Percentiles rank a stretch among this genome's conserved stretches.
phyloP scores from a whole-genome alignment of 2,797 vertebrate genomes.

The Cynopterus sphinx region DNA sequence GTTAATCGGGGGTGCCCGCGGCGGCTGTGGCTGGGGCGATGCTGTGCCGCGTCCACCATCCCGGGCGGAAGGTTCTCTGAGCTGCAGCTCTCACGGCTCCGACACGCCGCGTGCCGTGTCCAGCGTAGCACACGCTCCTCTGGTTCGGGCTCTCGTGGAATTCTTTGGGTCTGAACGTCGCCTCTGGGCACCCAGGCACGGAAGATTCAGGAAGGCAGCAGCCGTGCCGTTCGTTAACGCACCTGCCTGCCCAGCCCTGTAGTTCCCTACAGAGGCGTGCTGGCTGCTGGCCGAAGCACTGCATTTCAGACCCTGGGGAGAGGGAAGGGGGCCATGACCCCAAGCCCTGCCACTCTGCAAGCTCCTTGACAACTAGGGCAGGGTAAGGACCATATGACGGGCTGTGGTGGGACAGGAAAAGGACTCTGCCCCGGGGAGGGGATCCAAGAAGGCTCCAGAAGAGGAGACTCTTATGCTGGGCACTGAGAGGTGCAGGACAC shows the following conservation, averaged over 20 bases:
- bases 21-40: rapidly evolving
- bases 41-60: rapidly evolving
- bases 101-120: rapidly evolving
- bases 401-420: not conserved
- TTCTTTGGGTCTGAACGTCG: not conserved
- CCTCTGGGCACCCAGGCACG: not conserved
- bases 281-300: not conserved
- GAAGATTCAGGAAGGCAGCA: not conserved
- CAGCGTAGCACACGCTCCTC: not conserved
- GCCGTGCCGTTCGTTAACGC: not conserved
- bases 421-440: not conserved
- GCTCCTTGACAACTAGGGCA: not conserved
- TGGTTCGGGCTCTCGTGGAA: rapidly evolving
- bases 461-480: not conserved
- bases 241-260: not conserved
- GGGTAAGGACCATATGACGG: not conserved
- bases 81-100: not conserved
- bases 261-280: not conserved
- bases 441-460: not conserved
- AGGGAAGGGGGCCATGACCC: not conserved
- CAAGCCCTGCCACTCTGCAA: not conserved
- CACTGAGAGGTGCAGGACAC: not conserved
- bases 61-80: not conserved
- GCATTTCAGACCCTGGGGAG: not conserved
- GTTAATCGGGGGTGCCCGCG: not conserved